These are phyloP conservation scores for Microplitis mediator DNA, from an alignment of 1,140 invertebrate species.

Conservation along the genomic window DNA sequence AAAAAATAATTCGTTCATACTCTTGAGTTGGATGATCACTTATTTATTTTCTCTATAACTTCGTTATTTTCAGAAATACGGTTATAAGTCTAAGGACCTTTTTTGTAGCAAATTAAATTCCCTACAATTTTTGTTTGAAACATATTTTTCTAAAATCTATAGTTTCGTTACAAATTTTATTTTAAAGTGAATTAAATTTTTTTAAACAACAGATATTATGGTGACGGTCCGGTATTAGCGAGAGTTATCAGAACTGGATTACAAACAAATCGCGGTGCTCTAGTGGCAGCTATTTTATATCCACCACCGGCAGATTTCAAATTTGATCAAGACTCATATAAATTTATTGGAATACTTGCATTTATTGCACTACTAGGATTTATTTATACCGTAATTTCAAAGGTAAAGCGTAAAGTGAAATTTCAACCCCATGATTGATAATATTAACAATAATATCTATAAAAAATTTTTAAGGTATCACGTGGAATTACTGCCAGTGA, in stretches of 20 bases:
- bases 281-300: conserved; percentile 93
- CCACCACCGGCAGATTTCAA: conserved; percentile 94
- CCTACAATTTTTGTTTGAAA: no score
- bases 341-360: conserved; percentile 84
- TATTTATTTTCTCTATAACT: no score
- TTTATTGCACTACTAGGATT: conserved; percentile 79
- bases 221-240: conserved; percentile 69
- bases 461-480: conserved; percentile 53
- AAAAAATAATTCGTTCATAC: no score
- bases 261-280: conserved; percentile 85
- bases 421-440: not conserved
- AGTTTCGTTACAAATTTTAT: no score
- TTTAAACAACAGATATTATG: no score
- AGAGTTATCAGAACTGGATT: conserved; percentile 82
- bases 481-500: conserved; percentile 66
- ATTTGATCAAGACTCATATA: conserved; percentile 91
- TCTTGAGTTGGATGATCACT: no score
- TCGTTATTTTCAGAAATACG: no score
- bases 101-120: no score
- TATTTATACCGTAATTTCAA: conserved; percentile 82
- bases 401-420: conserved; percentile 65
- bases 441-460: not conserved
- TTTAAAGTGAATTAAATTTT: no score
- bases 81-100: no score
- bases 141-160: no score